A percentile compares a stretch with the other conserved stretches of the same genome.
Evolutionary conservation across 2,113 vertebrate genomes (phyloP).

Genomic region (Sylvilagus bachmani): DNA sequence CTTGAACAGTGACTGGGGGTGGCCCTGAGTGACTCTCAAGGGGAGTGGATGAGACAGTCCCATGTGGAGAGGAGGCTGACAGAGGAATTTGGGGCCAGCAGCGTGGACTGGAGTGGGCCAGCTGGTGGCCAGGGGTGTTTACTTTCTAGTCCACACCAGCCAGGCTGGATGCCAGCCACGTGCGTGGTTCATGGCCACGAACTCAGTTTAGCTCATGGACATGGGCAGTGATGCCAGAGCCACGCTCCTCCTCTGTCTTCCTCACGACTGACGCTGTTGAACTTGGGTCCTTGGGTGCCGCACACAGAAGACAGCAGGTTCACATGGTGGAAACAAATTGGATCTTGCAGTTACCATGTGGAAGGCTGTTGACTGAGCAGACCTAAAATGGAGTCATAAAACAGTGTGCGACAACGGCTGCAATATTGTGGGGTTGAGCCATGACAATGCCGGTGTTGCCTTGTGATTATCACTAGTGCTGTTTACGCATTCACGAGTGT

Average conservation of each 20-base stretch:
- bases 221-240: too few species aligned
- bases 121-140: background rate
- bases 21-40: rapidly evolving
- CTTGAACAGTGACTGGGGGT: background rate
- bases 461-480: background rate
- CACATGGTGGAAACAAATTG: background rate
- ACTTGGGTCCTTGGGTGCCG: too few species aligned
- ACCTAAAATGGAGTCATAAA: background rate
- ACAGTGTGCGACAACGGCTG: background rate
- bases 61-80: too few species aligned
- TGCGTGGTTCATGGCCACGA: background rate
- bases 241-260: too few species aligned
- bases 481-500: background rate
- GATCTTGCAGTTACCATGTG: too few species aligned
- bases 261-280: background rate
- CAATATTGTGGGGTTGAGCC: background rate
- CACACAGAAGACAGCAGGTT: background rate
- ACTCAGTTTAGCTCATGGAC: background rate
- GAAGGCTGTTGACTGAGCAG: background rate
- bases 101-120: background rate
- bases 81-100: background rate
- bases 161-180: background rate
- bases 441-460: background rate
- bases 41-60: background rate
- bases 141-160: background rate